Percentiles rank a stretch among this genome's conserved stretches.
These are phyloP conservation scores for Tenebrio molitor DNA, from an alignment of 1,140 invertebrate species.

Conservation along the genomic window DNA sequence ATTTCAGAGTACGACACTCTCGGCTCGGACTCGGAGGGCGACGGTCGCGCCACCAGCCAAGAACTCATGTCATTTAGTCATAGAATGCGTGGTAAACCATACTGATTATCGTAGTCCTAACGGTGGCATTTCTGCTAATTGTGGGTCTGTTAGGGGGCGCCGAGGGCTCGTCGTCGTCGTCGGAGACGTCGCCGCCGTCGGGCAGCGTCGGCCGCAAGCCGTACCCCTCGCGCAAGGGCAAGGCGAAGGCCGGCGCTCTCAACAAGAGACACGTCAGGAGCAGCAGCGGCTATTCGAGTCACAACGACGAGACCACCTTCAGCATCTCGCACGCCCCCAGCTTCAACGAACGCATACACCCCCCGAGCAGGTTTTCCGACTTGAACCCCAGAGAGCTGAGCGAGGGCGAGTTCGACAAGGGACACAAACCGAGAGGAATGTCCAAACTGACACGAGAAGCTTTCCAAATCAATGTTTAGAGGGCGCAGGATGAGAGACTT, in stretches of 20 bases:
- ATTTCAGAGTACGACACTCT: conserved; percentile 89
- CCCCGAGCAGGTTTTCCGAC: conserved; percentile 80
- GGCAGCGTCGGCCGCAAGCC: conserved; percentile 75
- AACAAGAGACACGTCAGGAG: conserved; percentile 76
- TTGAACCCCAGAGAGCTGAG: conserved; percentile 66
- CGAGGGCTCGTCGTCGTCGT: conserved; percentile 80
- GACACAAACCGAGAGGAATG: conserved; percentile 68
- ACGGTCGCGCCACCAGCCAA: conserved; percentile 69
- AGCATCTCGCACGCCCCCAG: conserved; percentile 81
- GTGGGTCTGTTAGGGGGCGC: conserved; percentile 64
- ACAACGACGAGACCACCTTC: conserved; percentile 86
- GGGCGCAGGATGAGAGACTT: neutral
- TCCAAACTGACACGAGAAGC: conserved; percentile 74
- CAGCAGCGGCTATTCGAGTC: conserved; percentile 82
- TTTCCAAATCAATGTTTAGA: conserved; percentile 78
- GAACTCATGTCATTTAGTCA: conserved; percentile 74
- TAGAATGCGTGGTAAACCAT: conserved; percentile 69
- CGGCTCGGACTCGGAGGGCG: conserved; percentile 81
- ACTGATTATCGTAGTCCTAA: conserved; percentile 3
- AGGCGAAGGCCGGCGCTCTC: conserved; percentile 70
- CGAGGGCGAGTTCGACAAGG: conserved; percentile 73
- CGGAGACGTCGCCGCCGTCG: conserved; percentile 75
- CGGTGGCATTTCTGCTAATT: conserved; percentile 13
- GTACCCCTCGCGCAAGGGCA: conserved; percentile 75
- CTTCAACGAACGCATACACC: conserved; percentile 82